Evolutionary conservation across 1,140 invertebrate genomes (phyloP).

Genomic region (Triops longicaudatus): DNA sequence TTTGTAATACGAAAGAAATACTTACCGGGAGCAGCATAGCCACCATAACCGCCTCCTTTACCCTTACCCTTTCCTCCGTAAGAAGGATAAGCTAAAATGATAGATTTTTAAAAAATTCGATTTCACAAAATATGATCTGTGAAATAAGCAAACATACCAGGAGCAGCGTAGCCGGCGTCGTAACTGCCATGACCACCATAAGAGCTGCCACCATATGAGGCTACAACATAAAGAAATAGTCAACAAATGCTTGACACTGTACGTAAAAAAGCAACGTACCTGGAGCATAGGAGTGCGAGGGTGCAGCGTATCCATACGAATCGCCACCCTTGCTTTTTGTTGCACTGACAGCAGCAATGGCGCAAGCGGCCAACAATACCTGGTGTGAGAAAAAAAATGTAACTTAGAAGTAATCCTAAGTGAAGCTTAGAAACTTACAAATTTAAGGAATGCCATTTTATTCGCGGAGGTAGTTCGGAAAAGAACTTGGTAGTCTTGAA

Average conservation of each 20-base stretch:
- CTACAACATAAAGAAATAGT: neutral
- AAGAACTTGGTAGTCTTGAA: neutral
- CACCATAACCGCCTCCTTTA: neutral
- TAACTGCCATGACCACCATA: neutral
- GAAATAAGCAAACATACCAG: neutral
- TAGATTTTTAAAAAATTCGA: neutral
- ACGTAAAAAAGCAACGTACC: neutral
- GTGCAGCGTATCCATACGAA: neutral
- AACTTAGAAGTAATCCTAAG: neutral
- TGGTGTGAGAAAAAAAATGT: neutral
- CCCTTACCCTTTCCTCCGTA: neutral
- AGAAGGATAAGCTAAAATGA: neutral
- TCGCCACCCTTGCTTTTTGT: neutral
- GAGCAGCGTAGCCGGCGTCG: neutral
- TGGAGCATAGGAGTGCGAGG: neutral
- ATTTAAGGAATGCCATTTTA: neutral
- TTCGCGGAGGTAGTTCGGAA: neutral
- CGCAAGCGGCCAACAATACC: neutral
- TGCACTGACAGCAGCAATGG: neutral
- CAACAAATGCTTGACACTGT: neutral
- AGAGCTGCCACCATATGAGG: neutral
- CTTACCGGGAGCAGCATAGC: neutral
- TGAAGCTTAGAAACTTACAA: neutral
- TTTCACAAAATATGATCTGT: neutral
- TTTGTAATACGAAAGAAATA: neutral